A percentile compares a stretch with the other conserved stretches of the same genome.
These are phyloP conservation scores for Psix sp. DNA, from an alignment of 1,140 invertebrate species.

Conservation along the genomic window DNA sequence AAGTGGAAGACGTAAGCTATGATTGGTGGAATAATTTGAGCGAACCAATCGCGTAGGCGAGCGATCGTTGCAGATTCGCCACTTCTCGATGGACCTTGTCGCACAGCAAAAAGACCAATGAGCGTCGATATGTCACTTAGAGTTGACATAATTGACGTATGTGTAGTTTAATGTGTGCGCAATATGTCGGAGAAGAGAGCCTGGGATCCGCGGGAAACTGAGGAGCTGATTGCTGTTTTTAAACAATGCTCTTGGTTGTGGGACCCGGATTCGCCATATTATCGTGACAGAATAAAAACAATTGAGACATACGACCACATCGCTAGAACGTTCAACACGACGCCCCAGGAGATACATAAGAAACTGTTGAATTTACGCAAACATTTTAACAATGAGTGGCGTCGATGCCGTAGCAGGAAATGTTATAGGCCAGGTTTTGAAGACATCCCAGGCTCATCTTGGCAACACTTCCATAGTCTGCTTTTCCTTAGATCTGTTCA, in stretches of 20 bases:
- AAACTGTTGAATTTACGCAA: slow-evolving; percentile 53
- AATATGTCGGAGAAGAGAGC: slow-evolving; percentile 51
- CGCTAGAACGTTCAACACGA: slow-evolving; percentile 36
- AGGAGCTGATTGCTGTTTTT: slow-evolving; percentile 46
- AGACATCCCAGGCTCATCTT: slow-evolving; percentile 42
- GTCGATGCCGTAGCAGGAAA: slow-evolving; percentile 40
- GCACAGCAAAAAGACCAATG: slow-evolving; percentile 1
- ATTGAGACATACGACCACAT: slow-evolving; percentile 47
- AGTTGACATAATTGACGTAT: slow-evolving; percentile 43
- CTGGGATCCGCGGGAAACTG: slow-evolving; percentile 50
- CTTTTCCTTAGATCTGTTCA: slow-evolving; percentile 41
- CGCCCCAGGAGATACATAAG: slow-evolving; percentile 46
- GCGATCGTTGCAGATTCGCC: neutral
- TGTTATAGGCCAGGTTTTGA: slow-evolving; percentile 50
- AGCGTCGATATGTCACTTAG: slow-evolving; percentile 24
- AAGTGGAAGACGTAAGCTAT: neutral
- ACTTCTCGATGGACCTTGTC: neutral
- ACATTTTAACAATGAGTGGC: slow-evolving; percentile 58
- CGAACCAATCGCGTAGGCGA: neutral
- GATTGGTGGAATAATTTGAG: slow-evolving; percentile 7
- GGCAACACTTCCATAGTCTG: slow-evolving; percentile 51
- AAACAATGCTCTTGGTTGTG: slow-evolving; percentile 49
- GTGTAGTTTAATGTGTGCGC: slow-evolving; percentile 32
- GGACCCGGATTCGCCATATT: slow-evolving; percentile 34
- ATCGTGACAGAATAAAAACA: slow-evolving; percentile 49